Percentiles rank a stretch among this genome's conserved stretches.
phyloP scores from a whole-genome alignment of 2,797 vertebrate species.

The Gobio occitaniae region DNA sequence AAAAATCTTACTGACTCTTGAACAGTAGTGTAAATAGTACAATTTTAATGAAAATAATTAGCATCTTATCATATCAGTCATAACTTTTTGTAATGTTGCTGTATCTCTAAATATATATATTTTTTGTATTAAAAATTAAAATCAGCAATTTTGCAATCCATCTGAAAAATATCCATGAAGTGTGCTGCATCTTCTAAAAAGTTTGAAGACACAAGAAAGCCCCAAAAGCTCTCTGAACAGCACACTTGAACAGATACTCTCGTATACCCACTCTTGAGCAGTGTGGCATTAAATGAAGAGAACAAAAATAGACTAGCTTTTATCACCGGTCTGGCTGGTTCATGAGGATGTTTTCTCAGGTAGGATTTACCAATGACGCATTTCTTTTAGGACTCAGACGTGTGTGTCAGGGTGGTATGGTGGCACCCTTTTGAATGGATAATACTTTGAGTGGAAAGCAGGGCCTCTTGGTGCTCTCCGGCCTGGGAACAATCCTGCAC shows the following conservation, averaged over 20 bases:
- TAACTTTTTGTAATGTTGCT: not conserved
- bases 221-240: not conserved
- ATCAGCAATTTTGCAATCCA: not conserved
- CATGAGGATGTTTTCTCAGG: constrained; percentile 36
- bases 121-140: not conserved
- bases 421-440: constrained; percentile 43
- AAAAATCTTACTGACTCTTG: not conserved
- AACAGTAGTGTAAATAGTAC: not conserved
- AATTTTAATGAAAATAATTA: not conserved
- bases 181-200: not conserved
- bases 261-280: constrained; percentile 21
- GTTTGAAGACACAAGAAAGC: not conserved
- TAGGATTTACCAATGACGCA: constrained; percentile 57
- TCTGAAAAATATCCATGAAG: not conserved
- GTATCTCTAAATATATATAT: not conserved
- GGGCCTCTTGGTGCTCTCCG: constrained; percentile 49
- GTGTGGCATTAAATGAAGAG: constrained; percentile 26
- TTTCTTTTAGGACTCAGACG: constrained; percentile 54
- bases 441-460: constrained; percentile 48
- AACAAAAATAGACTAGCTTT: constrained; percentile 42
- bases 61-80: not conserved
- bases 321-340: constrained; percentile 39
- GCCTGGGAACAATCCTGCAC: constrained; percentile 82
- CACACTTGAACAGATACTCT: not conserved
- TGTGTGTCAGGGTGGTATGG: constrained; percentile 41